phyloP scores from a whole-genome alignment of 2,888 invertebrate species.

The Epistrophe grossulariae region DNA sequence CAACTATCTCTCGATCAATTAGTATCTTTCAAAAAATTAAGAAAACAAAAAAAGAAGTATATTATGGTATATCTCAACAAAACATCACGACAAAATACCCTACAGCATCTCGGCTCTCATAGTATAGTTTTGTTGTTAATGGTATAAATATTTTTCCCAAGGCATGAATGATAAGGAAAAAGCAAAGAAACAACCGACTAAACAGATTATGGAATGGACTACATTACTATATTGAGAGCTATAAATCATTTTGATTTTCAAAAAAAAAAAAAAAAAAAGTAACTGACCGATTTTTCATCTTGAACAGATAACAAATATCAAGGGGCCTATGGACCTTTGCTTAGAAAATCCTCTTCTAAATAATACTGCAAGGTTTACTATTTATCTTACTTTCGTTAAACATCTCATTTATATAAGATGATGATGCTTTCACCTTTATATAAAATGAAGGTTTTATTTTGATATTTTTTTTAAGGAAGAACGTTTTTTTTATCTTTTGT shows the following conservation, averaged over 20 bases:
- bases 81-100: slow-evolving; percentile 29
- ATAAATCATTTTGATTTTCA: slow-evolving; percentile 63
- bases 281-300: slow-evolving; percentile 56
- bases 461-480: not conserved
- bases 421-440: slow-evolving; percentile 17
- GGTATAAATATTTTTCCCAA: slow-evolving; percentile 42
- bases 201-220: slow-evolving; percentile 30
- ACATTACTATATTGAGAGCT: slow-evolving; percentile 32
- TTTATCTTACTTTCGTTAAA: slow-evolving; percentile 63
- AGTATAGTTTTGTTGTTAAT: slow-evolving; percentile 49
- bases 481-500: not conserved
- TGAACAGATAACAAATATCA: slow-evolving; percentile 33
- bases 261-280: slow-evolving; percentile 6
- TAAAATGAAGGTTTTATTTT: not conserved
- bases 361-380: slow-evolving; percentile 25
- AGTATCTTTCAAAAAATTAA: slow-evolving; percentile 26
- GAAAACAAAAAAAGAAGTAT: not conserved
- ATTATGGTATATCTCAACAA: slow-evolving; percentile 1
- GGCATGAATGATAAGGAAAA: slow-evolving; percentile 44
- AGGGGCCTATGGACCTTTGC: not conserved
- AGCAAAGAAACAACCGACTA: slow-evolving; percentile 1
- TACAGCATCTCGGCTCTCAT: not conserved
- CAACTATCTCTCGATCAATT: slow-evolving; percentile 42
- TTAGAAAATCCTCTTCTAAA: slow-evolving; percentile 14
- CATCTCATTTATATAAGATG: slow-evolving; percentile 58